These are phyloP conservation scores for Saccostrea cuccullata DNA, from an alignment of 1,140 invertebrate genomes.

Conservation along the genomic window DNA sequence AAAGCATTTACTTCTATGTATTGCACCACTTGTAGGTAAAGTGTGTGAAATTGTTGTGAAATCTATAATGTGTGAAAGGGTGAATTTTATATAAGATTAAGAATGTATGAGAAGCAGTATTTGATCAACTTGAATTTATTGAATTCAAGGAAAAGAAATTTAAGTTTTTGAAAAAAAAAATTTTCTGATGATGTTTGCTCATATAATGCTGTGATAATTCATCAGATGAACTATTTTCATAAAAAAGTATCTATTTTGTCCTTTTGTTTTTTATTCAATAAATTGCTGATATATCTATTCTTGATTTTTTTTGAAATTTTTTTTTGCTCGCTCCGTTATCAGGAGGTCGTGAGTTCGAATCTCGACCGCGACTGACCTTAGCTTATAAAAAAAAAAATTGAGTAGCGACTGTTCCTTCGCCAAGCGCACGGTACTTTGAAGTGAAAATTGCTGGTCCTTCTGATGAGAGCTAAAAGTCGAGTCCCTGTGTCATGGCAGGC, in stretches of 20 bases:
- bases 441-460: neutral
- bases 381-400: neutral
- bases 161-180: neutral
- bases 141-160: too few species aligned
- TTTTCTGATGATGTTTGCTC: neutral
- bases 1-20: neutral
- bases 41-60: neutral
- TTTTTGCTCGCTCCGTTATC: neutral
- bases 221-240: neutral
- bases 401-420: neutral
- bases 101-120: neutral
- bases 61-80: neutral
- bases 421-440: neutral
- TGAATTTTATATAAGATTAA: neutral
- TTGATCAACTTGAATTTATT: neutral
- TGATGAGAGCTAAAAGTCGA: neutral
- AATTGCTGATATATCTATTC: neutral
- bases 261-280: neutral
- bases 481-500: neutral
- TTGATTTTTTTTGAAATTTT: neutral
- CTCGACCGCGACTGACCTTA: neutral
- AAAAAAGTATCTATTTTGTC: neutral
- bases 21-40: neutral
- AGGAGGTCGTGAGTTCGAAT: neutral
- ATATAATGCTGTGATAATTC: neutral